Evolutionary conservation across 2,888 invertebrate species (phyloP).

Genomic region (Furcula furcula): DNA sequence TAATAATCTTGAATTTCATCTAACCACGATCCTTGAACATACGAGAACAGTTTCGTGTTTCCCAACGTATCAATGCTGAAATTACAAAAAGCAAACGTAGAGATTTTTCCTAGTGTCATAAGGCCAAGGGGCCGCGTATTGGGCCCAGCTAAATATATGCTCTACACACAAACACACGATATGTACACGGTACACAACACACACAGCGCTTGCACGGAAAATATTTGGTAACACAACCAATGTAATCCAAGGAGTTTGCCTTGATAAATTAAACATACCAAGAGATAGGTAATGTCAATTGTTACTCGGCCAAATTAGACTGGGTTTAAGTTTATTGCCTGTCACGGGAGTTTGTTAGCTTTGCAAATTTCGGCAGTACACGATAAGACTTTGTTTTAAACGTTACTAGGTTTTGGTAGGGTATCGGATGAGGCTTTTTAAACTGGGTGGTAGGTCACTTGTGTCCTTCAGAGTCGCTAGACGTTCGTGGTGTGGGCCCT

Average conservation of each 20-base stretch:
- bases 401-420: no score
- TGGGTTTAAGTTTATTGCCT: constrained; percentile 22
- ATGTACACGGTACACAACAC: constrained; percentile 62
- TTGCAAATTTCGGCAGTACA: not conserved
- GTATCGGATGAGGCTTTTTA: no score
- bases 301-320: constrained; percentile 25
- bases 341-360: not conserved
- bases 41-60: not conserved
- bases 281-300: constrained; percentile 47
- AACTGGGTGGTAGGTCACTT: no score
- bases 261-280: constrained; percentile 68
- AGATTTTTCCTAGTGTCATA: constrained; percentile 21
- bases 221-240: constrained; percentile 75
- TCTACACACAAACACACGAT: constrained; percentile 60
- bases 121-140: constrained; percentile 54
- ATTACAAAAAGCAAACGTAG: constrained; percentile 17
- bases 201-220: constrained; percentile 69
- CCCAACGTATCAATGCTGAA: not conserved
- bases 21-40: not conserved
- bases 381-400: no score
- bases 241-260: constrained; percentile 73
- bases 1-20: no score
- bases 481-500: no score
- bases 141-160: constrained; percentile 70
- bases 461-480: no score